Conservation (phyloP, 2,797 vertebrate species). For the Tinamus major region DNA sequence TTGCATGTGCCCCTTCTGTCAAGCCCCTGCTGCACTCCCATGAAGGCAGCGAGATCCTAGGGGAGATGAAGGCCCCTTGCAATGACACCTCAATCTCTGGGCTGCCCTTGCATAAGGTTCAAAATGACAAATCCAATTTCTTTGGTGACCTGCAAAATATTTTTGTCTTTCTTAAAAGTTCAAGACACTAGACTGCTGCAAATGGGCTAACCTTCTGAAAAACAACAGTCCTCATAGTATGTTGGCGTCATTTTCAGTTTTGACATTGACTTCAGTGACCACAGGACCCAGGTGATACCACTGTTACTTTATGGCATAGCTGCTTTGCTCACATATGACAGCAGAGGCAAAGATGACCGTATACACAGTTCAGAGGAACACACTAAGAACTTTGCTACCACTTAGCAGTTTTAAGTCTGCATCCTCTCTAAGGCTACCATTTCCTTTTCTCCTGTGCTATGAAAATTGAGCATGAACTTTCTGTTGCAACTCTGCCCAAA, state of each 20-base stretch:
- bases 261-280: background rate
- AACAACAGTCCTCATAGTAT: background rate
- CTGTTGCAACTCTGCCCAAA: background rate
- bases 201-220: background rate
- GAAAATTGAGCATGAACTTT: background rate
- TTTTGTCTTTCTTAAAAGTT: slow-evolving; percentile 30
- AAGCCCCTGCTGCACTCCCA: background rate
- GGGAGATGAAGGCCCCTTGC: background rate
- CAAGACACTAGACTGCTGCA: background rate
- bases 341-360: background rate
- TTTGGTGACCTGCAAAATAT: slow-evolving; percentile 1
- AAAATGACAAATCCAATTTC: background rate
- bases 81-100: background rate
- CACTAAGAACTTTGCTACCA: background rate
- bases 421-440: background rate
- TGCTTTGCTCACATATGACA: background rate
- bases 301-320: background rate
- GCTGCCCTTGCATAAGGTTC: background rate
- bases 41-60: background rate
- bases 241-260: background rate
- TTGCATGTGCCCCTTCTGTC: background rate
- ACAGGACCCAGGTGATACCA: background rate
- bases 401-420: background rate
- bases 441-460: background rate
- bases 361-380: background rate